Evolutionary conservation across 2,797 vertebrate genomes (phyloP), one percentile per base, ranked within the genome.

Genomic region (Hoplostethus mediterraneus): DNA sequence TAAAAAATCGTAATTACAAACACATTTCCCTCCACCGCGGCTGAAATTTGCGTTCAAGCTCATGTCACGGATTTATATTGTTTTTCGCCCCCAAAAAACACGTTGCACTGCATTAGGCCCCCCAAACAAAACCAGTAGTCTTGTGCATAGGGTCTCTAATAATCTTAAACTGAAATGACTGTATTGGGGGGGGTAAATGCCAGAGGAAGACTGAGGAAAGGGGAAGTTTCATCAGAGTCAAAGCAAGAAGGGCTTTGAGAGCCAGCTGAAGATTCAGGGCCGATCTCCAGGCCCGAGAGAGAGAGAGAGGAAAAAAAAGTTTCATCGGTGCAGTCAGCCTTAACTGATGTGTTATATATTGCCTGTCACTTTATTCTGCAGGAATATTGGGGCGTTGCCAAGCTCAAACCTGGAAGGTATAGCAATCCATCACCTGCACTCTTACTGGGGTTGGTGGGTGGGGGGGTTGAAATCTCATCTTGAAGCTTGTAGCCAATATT

Each of bases 291-390:
- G 79, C 80, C 80, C 73, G 44, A 85, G 65, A 49, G 54, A 69
- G 60, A 65, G 38, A n/a, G n/a, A n/a, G 31, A 17, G 48, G 44
- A 33, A 30, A 6, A 5, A 5, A 57, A 80, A 84, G 85, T 88
- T 90, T 89, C 74, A 81, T 75, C 59, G 49, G 87, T 82, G 89
- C 92, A 92, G 88, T 90, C 90, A 91, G 84, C 90, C 92, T 87
- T 90, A 94, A 92, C 92, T 94, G 94, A 94, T 94, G 89, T 73
- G 88, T 92, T 94, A 93, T 95, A 93, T 93, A 95, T 94, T 93
- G 88, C 93, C 94, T 95, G 94, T 93, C 93, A 95, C 91, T 94
- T 93, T 92, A 92, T 94, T 93, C 92, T 77, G 80, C 88, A 62
- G 90, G 91, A 95, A 95, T 94, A 95, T 95, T 94, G 92, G 93